Percentiles rank a stretch among this genome's conserved stretches.
Evolutionary conservation across 2,113 vertebrate genomes (phyloP).

Genomic region (Bagarius yarrelli): DNA sequence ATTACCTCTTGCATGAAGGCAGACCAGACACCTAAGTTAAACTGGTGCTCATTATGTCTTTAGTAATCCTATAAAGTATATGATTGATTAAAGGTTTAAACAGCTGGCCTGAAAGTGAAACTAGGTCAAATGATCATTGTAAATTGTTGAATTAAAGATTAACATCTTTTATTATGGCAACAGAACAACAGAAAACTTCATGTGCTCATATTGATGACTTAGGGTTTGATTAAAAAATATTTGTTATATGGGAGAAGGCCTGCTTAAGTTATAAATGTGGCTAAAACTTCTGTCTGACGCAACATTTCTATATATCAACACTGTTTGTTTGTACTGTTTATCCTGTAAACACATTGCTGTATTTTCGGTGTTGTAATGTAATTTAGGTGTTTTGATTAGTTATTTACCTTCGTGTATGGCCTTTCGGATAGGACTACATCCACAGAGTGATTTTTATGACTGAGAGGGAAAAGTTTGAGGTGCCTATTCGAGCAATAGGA

Average conservation of each 20-base stretch:
- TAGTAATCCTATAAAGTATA: too few species aligned
- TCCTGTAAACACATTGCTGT: neutral
- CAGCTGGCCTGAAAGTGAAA: too few species aligned
- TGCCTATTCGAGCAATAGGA: slow-evolving; percentile 78
- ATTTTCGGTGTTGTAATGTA: neutral
- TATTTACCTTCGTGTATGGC: neutral
- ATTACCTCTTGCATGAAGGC: too few species aligned
- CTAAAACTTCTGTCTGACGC: neutral
- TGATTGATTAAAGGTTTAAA: too few species aligned
- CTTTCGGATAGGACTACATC: slow-evolving; percentile 77
- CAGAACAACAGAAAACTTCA: neutral
- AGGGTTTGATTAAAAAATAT: too few species aligned
- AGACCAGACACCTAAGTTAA: too few species aligned
- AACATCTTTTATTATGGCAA: too few species aligned
- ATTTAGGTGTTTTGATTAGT: neutral
- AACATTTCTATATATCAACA: neutral
- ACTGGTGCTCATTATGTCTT: too few species aligned
- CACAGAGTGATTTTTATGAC: slow-evolving; percentile 77
- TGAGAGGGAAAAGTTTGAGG: slow-evolving; percentile 77
- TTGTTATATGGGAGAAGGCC: too few species aligned
- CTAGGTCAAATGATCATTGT: too few species aligned
- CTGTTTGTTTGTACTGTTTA: neutral
- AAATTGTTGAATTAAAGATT: too few species aligned
- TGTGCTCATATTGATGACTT: neutral
- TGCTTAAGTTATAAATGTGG: neutral